These are phyloP conservation scores for Eupithecia pulchellata DNA, from an alignment of 2,888 invertebrate genomes.

Conservation along the genomic window DNA sequence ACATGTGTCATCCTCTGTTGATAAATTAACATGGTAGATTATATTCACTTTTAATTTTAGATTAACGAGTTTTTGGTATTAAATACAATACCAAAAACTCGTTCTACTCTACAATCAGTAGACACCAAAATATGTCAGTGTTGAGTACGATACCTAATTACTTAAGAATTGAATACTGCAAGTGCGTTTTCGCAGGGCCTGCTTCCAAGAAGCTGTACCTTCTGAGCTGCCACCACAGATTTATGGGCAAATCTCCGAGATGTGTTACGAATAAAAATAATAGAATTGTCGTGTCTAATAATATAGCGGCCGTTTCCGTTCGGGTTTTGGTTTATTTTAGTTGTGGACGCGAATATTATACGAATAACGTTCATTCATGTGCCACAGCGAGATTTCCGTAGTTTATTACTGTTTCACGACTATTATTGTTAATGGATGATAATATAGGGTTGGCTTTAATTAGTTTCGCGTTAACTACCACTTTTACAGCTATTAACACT, in stretches of 20 bases:
- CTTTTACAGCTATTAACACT: conserved; percentile 62
- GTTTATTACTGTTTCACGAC: conserved; percentile 58
- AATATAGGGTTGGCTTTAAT: conserved; percentile 65
- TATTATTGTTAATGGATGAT: conserved; percentile 66
- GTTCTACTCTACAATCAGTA: neutral
- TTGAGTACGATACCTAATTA: conserved; percentile 48
- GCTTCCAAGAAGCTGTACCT: conserved; percentile 72
- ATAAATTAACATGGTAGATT: conserved; percentile 48
- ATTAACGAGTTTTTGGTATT: too few relatives aligned
- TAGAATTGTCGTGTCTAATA: conserved; percentile 85
- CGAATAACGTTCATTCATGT: conserved; percentile 73
- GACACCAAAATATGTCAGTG: conserved; percentile 16
- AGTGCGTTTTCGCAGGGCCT: conserved; percentile 62
- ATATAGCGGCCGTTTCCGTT: conserved; percentile 83
- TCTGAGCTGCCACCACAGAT: conserved; percentile 72
- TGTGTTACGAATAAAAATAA: conserved; percentile 85
- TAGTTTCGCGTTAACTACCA: conserved; percentile 63
- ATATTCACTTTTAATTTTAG: conserved; percentile 52
- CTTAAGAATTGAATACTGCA: conserved; percentile 62
- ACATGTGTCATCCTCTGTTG: conserved; percentile 46
- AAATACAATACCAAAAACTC: conserved; percentile 31
- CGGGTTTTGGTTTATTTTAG: conserved; percentile 81
- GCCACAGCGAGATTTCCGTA: conserved; percentile 59
- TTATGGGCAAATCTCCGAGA: conserved; percentile 81
- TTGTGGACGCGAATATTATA: conserved; percentile 81